These are phyloP conservation scores for Gryllus longicercus DNA, from an alignment of 2,888 invertebrate species.

Conservation along the genomic window DNA sequence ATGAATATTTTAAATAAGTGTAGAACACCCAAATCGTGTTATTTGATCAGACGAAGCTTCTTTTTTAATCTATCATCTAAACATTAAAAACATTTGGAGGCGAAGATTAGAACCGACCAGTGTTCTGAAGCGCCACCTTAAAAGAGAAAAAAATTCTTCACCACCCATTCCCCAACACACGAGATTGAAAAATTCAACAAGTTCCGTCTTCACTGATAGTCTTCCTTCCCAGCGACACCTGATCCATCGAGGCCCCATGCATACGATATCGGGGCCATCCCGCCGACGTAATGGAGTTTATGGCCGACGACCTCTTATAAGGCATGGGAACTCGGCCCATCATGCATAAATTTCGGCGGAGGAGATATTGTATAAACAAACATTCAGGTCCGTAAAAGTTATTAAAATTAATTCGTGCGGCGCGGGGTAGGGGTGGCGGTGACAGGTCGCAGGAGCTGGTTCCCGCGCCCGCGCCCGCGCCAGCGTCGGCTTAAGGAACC, in stretches of 20 bases:
- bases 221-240: background rate
- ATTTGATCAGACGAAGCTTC: too few relatives aligned
- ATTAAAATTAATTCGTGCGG: background rate
- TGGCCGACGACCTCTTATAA: background rate
- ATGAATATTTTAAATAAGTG: too few relatives aligned
- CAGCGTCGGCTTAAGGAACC: background rate
- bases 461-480: background rate
- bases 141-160: too few relatives aligned
- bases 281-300: background rate
- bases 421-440: conserved; percentile 19
- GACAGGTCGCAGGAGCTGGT: background rate
- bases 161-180: too few relatives aligned
- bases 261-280: background rate
- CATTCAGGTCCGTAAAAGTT: background rate
- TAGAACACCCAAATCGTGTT: too few relatives aligned
- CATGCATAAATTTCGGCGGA: background rate
- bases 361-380: conserved; percentile 7
- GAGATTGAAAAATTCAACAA: background rate
- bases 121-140: too few relatives aligned
- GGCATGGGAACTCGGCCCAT: background rate
- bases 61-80: too few relatives aligned
- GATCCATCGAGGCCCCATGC: background rate
- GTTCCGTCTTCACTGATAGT: background rate
- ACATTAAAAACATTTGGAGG: too few relatives aligned
- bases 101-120: too few relatives aligned